phyloP scores from a whole-genome alignment of 2,888 invertebrate genomes.

The Andricus quercusramuli region DNA sequence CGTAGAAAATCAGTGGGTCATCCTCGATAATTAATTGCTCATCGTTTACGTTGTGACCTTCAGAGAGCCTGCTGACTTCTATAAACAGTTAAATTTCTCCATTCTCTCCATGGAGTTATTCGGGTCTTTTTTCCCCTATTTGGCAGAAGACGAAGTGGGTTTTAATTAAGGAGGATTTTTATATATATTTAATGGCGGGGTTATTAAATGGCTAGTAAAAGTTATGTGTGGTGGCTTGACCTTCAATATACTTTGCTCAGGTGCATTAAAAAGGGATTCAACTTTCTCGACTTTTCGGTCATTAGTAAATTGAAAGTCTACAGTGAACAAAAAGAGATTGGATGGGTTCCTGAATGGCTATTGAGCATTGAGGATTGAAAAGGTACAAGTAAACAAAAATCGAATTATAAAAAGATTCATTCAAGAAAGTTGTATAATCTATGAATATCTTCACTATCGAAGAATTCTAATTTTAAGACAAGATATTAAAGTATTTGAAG shows the following conservation, averaged over 20 bases:
- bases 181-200: background rate
- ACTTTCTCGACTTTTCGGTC: constrained; percentile 12
- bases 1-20: constrained; percentile 25
- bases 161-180: constrained; percentile 8
- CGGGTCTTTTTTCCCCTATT: constrained; percentile 6
- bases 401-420: no score
- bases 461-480: no score
- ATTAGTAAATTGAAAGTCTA: background rate
- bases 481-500: no score
- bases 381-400: no score
- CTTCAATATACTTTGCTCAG: background rate
- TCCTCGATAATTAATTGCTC: constrained; percentile 28
- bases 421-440: no score
- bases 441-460: no score
- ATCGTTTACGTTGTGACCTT: constrained; percentile 26
- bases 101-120: background rate
- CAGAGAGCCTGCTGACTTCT: constrained; percentile 4
- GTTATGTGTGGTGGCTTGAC: background rate
- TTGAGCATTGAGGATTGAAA: no score
- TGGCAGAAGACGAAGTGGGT: background rate
- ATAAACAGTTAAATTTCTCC: constrained; percentile 29
- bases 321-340: background rate
- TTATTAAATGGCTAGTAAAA: background rate
- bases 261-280: constrained; percentile 15
- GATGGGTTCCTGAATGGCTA: background rate